Conservation (phyloP, 2,888 invertebrate species). For the Chymomyza procnemis region DNA sequence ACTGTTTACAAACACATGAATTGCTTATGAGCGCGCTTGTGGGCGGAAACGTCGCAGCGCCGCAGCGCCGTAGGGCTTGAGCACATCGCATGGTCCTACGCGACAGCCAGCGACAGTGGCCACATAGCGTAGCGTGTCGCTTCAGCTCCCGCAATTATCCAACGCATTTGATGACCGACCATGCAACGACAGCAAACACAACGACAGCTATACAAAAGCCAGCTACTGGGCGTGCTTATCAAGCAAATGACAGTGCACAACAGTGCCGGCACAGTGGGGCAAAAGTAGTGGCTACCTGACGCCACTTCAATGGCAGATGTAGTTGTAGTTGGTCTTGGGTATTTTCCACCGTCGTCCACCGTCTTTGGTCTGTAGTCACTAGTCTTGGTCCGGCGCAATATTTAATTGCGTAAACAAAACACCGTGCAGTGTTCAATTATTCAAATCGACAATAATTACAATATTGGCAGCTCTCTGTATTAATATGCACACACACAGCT, state of each 20-base stretch:
- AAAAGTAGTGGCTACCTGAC: background rate
- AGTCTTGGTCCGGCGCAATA: constrained; percentile 34
- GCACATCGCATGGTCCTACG: too few relatives aligned
- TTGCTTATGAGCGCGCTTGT: constrained; percentile 58
- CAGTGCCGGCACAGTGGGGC: constrained; percentile 47
- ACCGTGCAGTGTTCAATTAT: constrained; percentile 61
- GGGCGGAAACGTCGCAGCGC: too few relatives aligned
- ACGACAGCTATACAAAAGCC: background rate
- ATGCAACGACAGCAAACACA: background rate
- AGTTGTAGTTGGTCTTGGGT: constrained; percentile 19
- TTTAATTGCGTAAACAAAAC: constrained; percentile 70
- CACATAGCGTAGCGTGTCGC: constrained; percentile 46
- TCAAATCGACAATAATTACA: constrained; percentile 71
- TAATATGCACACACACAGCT: too few relatives aligned
- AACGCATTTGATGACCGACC: background rate
- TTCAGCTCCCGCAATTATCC: constrained; percentile 27
- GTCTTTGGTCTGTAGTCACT: background rate
- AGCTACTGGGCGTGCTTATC: constrained; percentile 39
- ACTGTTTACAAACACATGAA: constrained; percentile 73
- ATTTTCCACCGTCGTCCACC: background rate
- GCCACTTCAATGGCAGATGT: constrained; percentile 2
- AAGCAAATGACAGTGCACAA: constrained; percentile 68
- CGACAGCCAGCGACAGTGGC: background rate
- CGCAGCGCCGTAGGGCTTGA: too few relatives aligned
- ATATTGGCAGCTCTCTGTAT: constrained; percentile 24